These are phyloP conservation scores for Pitangus sulphuratus DNA, from an alignment of 2,797 vertebrate genomes.

Conservation along the genomic window DNA sequence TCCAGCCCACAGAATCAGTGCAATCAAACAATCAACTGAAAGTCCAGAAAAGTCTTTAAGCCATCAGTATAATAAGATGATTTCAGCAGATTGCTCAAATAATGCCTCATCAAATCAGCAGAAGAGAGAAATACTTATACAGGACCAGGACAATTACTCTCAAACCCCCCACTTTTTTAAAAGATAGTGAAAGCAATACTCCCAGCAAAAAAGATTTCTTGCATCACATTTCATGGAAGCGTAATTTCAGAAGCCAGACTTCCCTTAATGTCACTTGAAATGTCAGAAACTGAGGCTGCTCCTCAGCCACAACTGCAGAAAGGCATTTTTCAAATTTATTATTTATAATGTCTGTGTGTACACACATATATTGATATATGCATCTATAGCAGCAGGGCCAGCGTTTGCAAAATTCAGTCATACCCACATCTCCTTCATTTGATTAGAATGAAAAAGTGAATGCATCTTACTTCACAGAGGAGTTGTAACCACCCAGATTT, in stretches of 20 bases:
- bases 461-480: neutral
- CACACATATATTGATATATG: neutral
- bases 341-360: neutral
- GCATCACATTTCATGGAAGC: neutral
- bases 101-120: neutral
- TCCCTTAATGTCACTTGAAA: neutral
- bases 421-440: neutral
- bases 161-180: neutral
- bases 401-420: neutral
- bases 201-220: neutral
- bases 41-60: neutral
- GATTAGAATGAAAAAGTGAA: neutral
- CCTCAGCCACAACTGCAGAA: neutral
- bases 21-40: neutral
- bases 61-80: neutral
- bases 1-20: neutral
- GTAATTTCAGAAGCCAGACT: neutral
- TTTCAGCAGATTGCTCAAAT: neutral
- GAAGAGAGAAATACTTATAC: neutral
- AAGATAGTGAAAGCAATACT: neutral
- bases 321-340: neutral
- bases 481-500: neutral
- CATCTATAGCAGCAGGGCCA: neutral
- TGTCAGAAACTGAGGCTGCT: neutral
- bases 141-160: neutral